Conservation (phyloP, 30 jellyfish, hydroid and myxozoan species). For the Mastigias papua region DNA sequence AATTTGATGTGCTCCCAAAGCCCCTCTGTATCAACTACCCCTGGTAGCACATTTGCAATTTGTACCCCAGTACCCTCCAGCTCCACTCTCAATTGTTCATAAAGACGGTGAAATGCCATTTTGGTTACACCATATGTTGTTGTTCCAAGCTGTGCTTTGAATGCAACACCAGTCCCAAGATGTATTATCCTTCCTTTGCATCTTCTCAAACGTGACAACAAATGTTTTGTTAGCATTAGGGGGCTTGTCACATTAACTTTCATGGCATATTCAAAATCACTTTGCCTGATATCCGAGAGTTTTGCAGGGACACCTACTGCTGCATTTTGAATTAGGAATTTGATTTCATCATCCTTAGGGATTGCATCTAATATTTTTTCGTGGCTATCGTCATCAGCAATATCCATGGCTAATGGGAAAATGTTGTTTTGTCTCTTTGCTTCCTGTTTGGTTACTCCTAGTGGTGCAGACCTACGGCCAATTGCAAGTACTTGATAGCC, state of each 20-base stretch:
- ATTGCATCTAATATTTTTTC: constrained; percentile 12
- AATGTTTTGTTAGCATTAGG: constrained; percentile 14
- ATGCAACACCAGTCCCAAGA: constrained; percentile 73
- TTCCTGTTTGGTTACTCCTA: constrained; percentile 13
- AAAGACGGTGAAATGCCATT: constrained; percentile 66
- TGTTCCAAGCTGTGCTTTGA: constrained; percentile 61
- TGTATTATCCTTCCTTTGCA: constrained; percentile 52
- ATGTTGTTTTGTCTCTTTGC: constrained; percentile 15
- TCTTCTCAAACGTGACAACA: constrained; percentile 1
- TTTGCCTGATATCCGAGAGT: constrained; percentile 21
- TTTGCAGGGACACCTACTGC: constrained; percentile 62
- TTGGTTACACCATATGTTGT: constrained; percentile 66
- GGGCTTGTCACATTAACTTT: constrained; percentile 66
- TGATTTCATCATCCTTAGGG: constrained; percentile 22
- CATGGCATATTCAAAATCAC: constrained; percentile 65
- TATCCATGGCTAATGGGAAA: constrained; percentile 15
- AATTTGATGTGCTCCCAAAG: constrained; percentile 55
- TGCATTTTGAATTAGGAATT: constrained; percentile 61
- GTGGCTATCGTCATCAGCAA: constrained; percentile 17
- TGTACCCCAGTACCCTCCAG: constrained; percentile 48
- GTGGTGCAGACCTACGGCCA: constrained; percentile 50
- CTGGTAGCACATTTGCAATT: constrained; percentile 61
- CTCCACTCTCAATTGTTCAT: constrained; percentile 44
- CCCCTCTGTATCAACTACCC: constrained; percentile 73
- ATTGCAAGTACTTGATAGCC: constrained; percentile 36